Evolutionary conservation across 2,113 vertebrate genomes (phyloP).

Genomic region (Microtus ochrogaster): DNA sequence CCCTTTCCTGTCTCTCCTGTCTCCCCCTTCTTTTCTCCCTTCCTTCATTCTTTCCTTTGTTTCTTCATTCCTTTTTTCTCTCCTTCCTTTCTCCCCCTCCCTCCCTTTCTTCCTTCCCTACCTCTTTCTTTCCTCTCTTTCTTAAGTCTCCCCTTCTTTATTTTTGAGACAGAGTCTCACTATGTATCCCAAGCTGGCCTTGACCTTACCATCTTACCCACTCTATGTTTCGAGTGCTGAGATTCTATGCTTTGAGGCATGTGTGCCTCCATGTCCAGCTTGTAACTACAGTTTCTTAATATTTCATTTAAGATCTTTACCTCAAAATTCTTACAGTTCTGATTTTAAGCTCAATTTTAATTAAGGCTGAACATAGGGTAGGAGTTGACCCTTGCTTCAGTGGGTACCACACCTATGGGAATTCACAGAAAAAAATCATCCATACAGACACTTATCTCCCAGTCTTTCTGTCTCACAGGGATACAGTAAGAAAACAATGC

Average conservation of each 20-base stretch:
- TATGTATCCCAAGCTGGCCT: background rate
- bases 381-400: background rate
- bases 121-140: background rate
- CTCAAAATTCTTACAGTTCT: too few relatives aligned
- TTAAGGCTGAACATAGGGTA: background rate
- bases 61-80: fast-evolving
- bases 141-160: background rate
- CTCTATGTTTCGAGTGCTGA: background rate
- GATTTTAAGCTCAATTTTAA: background rate
- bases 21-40: too few relatives aligned
- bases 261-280: background rate
- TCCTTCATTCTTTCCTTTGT: too few relatives aligned
- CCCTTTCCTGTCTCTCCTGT: background rate
- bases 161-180: background rate
- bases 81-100: background rate
- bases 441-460: background rate
- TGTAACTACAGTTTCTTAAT: background rate
- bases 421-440: background rate
- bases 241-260: background rate
- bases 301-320: background rate
- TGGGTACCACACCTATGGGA: background rate
- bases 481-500: background rate
- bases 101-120: background rate
- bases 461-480: background rate
- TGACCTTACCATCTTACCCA: background rate